Conservation (phyloP, 1,140 invertebrate species). For the Drosophila hydei region DNA sequence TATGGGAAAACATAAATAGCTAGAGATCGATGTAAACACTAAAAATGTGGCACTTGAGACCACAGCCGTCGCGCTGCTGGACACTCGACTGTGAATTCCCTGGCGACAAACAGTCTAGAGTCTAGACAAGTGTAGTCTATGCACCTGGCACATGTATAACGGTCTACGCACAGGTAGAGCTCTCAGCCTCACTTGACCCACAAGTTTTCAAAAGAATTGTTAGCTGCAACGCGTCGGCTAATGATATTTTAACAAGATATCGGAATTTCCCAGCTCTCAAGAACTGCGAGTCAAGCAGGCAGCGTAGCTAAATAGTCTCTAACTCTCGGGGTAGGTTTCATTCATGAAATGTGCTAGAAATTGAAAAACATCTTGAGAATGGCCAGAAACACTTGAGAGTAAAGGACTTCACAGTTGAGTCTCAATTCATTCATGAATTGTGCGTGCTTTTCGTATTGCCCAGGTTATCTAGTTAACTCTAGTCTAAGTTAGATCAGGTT, state of each 20-base stretch:
- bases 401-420: constrained; percentile 71
- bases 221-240: constrained; percentile 45
- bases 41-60: constrained; percentile 71
- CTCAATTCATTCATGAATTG: constrained; percentile 77
- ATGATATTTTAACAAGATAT: constrained; percentile 77
- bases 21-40: constrained; percentile 8
- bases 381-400: constrained; percentile 71
- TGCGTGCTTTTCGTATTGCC: constrained; percentile 39
- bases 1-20: neutral
- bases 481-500: neutral
- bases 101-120: constrained; percentile 76
- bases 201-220: constrained; percentile 70
- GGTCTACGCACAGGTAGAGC: constrained; percentile 49
- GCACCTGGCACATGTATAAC: constrained; percentile 63
- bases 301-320: constrained; percentile 25
- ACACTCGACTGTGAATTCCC: constrained; percentile 3
- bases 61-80: constrained; percentile 66
- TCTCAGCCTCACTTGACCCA: constrained; percentile 1
- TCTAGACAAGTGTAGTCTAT: constrained; percentile 53
- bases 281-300: constrained; percentile 21
- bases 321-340: constrained; percentile 43
- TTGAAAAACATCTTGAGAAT: constrained; percentile 5
- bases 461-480: neutral
- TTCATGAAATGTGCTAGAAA: constrained; percentile 58
- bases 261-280: constrained; percentile 63